Base-by-base conservation (phyloP, 2,888 invertebrate genomes). In the Cerastoderma edule region DNA sequence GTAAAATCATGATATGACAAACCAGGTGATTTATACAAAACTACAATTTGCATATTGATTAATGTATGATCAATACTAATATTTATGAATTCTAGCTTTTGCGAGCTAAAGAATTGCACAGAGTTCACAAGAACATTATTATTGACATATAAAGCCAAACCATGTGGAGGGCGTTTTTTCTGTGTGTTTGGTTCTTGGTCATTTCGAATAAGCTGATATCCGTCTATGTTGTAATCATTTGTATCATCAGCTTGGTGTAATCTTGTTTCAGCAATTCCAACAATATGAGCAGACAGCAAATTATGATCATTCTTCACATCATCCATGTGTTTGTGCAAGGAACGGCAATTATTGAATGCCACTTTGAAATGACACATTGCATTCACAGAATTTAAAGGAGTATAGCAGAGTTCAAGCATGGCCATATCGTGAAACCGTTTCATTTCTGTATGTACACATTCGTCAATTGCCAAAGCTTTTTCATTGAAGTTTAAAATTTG, bases 151-250 rank as follows among this genome's bases (percentile, higher is more conserved):
- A 73, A 19, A 28, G 27, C 30, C 54, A 68, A 73, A 28, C 68
- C 73, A 73, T 73, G 73, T 22, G 73, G 73, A 64, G 67, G 73
- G 53, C 73, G 50, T 30, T 33, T 30, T 32, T 48, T 48, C 28
- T n/a, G 13, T 50, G 28, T 48, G 13, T 10, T 28, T 28, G n/a
- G 24, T 32, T 16, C 35, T 44, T 73, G 72, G 53, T 73, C 32
- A 60, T 73, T 73, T n/a, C 72, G 28, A 16, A 67, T 67, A n/a
- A 73, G 24, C 19, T 60, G n/a, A 44, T 50, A 73, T 16, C 72
- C 67, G 19, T 67, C 13, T 35, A 67, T 73, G 19, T 16, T 8
- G 67, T 67, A 67, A 54, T 30, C 32, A 53, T 24, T 24, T 67
- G 48, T 30, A 27, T 63, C 27, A 63, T 73, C 68, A 22, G 24